Evolutionary conservation across 1,140 invertebrate genomes (phyloP).

Genomic region (Drosophila dunni): DNA sequence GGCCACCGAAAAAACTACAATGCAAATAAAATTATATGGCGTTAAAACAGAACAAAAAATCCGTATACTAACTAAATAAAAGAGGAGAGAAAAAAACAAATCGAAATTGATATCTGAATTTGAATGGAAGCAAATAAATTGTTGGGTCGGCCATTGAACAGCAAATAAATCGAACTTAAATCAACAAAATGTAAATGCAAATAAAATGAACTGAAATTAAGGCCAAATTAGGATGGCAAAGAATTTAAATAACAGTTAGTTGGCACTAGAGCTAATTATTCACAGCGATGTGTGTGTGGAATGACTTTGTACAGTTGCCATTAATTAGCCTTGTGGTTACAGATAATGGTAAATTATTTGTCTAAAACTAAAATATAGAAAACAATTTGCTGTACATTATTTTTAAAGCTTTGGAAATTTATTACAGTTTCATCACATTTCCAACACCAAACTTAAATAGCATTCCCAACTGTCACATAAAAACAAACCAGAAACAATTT

Average conservation of each 20-base stretch:
- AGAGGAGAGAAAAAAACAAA: slow-evolving; percentile 22
- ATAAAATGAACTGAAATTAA: slow-evolving; percentile 18
- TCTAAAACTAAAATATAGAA: neutral
- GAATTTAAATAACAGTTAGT: slow-evolving; percentile 20
- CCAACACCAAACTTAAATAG: too few relatives aligned
- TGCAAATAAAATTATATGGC: slow-evolving; percentile 62
- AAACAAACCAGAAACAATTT: slow-evolving; percentile 7
- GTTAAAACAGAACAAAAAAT: slow-evolving; percentile 20
- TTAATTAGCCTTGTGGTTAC: slow-evolving; percentile 1
- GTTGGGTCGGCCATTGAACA: slow-evolving; percentile 19
- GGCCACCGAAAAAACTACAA: slow-evolving; percentile 52
- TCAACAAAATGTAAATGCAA: slow-evolving; percentile 12
- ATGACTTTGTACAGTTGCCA: neutral
- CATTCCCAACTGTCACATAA: neutral
- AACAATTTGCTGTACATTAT: too few relatives aligned
- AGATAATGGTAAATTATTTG: neutral
- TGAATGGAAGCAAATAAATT: slow-evolving; percentile 46
- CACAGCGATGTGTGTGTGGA: slow-evolving; percentile 1
- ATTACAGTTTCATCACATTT: too few relatives aligned
- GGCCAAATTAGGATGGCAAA: slow-evolving; percentile 12
- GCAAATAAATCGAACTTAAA: slow-evolving; percentile 15
- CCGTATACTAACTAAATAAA: neutral
- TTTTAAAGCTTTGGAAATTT: too few relatives aligned
- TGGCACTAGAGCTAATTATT: slow-evolving; percentile 17
- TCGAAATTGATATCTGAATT: slow-evolving; percentile 57